Evolutionary conservation across 2,113 vertebrate genomes (phyloP).

Genomic region (Hiodon alosoides): DNA sequence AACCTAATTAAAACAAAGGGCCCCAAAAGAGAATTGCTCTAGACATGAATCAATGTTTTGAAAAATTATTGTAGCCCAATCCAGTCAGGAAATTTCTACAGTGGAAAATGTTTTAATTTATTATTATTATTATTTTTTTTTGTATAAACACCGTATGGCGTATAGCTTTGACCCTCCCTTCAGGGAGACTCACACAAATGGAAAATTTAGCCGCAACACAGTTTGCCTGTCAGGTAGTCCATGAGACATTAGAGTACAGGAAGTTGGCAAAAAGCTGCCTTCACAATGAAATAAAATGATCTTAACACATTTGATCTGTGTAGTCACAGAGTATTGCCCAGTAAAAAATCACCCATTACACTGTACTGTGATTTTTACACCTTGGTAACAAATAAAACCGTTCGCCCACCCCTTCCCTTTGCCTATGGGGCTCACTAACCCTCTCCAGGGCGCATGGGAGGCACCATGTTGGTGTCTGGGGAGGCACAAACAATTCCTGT

Average conservation of each 20-base stretch:
- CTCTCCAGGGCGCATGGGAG: constrained; percentile 67
- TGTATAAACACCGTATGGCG: neutral
- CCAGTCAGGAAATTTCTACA: neutral
- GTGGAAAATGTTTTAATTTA: neutral
- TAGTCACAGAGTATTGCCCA: neutral
- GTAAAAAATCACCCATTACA: neutral
- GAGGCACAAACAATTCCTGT: constrained; percentile 78
- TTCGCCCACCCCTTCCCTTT: neutral
- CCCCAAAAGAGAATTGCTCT: neutral
- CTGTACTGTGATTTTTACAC: too few species aligned
- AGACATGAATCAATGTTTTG: neutral
- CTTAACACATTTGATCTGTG: neutral
- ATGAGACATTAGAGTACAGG: too few species aligned
- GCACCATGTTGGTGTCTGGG: constrained; percentile 70
- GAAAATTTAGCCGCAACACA: neutral
- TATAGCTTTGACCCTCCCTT: neutral
- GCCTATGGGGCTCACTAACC: constrained; percentile 57
- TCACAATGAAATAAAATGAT: neutral
- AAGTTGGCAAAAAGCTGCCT: neutral
- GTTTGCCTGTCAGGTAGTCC: neutral
- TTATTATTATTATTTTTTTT: too few species aligned
- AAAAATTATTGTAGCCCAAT: neutral
- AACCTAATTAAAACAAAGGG: neutral
- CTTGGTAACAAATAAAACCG: neutral
- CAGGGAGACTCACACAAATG: neutral